These are phyloP conservation scores for Chromobotia macracanthus DNA, from an alignment of 2,797 vertebrate genomes.

Conservation along the genomic window DNA sequence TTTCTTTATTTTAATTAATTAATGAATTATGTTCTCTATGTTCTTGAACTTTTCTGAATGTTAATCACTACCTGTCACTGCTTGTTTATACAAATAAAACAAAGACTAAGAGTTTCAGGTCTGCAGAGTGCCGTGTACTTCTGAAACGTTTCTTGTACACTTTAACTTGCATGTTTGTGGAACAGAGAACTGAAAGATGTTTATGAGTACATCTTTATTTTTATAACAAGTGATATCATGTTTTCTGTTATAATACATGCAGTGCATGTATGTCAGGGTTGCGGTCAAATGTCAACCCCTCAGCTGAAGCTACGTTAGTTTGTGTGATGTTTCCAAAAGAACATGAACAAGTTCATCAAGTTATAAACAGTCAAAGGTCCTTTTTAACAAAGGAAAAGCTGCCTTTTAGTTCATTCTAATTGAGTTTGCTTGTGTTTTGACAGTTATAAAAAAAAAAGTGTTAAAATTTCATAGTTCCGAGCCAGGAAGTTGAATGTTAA, in stretches of 20 bases:
- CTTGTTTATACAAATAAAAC: background rate
- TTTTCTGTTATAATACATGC: background rate
- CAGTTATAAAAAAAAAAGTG: background rate
- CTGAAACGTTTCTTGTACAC: background rate
- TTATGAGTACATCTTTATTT: background rate
- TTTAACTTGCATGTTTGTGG: background rate
- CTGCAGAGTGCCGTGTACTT: background rate
- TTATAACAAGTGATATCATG: background rate
- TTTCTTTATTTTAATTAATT: too few species aligned
- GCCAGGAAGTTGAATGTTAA: background rate
- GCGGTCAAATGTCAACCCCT: background rate
- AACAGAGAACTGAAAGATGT: background rate
- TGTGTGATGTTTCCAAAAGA: too few species aligned
- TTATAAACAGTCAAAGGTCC: too few species aligned
- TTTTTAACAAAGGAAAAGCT: too few species aligned
- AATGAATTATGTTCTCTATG: too few species aligned
- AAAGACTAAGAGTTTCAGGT: background rate
- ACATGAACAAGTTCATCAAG: too few species aligned
- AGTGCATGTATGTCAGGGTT: background rate
- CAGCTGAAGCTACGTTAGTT: too few species aligned
- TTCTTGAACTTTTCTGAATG: too few species aligned
- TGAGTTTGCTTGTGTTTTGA: background rate
- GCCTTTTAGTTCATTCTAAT: too few species aligned
- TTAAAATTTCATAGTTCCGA: background rate
- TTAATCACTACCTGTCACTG: too few species aligned